A percentile compares a stretch with the other conserved stretches of the same genome.
phyloP scores from a whole-genome alignment of 2,797 vertebrate genomes.

The Tarsius wallacei region DNA sequence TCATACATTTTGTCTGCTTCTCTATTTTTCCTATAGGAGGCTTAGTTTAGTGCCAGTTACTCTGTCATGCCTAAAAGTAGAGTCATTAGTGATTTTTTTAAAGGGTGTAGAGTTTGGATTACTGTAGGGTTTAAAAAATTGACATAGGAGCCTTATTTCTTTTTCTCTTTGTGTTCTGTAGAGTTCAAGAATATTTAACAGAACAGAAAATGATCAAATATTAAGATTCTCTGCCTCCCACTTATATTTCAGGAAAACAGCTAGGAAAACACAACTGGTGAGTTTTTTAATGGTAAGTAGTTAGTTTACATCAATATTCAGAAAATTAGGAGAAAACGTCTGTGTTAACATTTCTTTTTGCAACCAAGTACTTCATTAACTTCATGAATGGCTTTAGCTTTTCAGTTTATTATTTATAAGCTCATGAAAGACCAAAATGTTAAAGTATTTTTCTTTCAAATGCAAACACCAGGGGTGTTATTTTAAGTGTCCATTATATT shows the following conservation, averaged over 20 bases:
- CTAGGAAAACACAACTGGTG: not conserved
- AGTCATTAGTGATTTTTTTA: not conserved
- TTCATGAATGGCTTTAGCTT: not conserved
- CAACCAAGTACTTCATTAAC: not conserved
- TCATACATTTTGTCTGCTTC: not conserved
- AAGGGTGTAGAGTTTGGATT: not conserved
- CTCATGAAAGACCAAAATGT: constrained; percentile 48
- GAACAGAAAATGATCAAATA: not conserved
- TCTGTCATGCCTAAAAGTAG: not conserved
- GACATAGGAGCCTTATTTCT: not conserved
- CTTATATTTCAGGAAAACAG: not conserved
- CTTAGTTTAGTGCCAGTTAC: not conserved
- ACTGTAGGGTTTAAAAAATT: not conserved
- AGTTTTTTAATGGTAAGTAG: not conserved
- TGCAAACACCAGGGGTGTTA: not conserved
- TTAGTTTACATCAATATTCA: not conserved
- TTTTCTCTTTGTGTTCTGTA: not conserved
- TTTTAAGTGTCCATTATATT: constrained; percentile 50
- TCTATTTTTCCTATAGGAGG: not conserved
- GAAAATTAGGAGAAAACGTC: not conserved
- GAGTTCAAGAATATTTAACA: not conserved
- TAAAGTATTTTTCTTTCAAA: constrained; percentile 55
- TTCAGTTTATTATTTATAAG: constrained; percentile 34
- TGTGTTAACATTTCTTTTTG: constrained; percentile 47
- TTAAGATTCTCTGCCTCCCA: not conserved